These are phyloP conservation scores for mouse (Mus musculus) DNA, from an alignment of 2,113 vertebrate species.

Conservation along the genomic window GRCm39 chr6:104624501-104625000, in stretches of 20 bases:
- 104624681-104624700: constrained; percentile 19
- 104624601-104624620: background rate
- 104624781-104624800: background rate
- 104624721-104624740: background rate
- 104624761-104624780: background rate
- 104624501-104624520: rapidly evolving
- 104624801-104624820: constrained; percentile 2
- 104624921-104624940: background rate
- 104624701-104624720: background rate
- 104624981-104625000: background rate
- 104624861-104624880: background rate
- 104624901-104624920: background rate
- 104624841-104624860: background rate
- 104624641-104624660: background rate
- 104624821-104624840: background rate
- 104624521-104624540: background rate
- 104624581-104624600: background rate
- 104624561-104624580: background rate
- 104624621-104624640: background rate
- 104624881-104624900: background rate
- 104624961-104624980: background rate
- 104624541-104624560: background rate
- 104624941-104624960: too few species aligned
- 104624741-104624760: background rate
- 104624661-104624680: constrained; percentile 41